Conservation (phyloP, 2,888 invertebrate genomes). For the Listrodromus nycthemerus region DNA sequence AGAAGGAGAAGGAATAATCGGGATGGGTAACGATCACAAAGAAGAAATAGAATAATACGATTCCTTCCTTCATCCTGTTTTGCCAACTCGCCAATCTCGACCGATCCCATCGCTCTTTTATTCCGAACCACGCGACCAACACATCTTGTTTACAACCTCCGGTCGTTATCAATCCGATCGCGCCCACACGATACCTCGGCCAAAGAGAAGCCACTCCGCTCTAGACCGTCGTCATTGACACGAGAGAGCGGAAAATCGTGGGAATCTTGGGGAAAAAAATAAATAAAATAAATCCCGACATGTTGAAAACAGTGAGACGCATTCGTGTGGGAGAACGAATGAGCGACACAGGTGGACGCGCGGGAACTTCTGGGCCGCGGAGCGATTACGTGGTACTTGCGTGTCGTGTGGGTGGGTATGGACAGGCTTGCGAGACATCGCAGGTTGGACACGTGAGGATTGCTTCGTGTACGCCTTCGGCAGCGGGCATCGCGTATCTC, state of each 20-base stretch:
- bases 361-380: conserved; percentile 24
- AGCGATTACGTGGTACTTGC: conserved; percentile 70
- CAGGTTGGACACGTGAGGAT: conserved; percentile 72
- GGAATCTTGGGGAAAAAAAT: conserved; percentile 33
- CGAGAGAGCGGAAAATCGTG: conserved; percentile 45
- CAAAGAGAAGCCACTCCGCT: conserved; percentile 25
- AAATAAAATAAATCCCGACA: not conserved
- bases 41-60: conserved; percentile 57
- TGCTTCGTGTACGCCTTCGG: conserved; percentile 62
- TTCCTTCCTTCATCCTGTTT: conserved; percentile 38
- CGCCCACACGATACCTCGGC: conserved; percentile 14
- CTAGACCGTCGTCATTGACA: not conserved
- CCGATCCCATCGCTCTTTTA: conserved; percentile 62
- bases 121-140: conserved; percentile 42
- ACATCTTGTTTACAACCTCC: conserved; percentile 59
- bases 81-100: conserved; percentile 54
- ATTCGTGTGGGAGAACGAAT: conserved; percentile 2
- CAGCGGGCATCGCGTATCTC: conserved; percentile 8
- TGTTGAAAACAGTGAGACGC: not conserved
- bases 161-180: conserved; percentile 39
- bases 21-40: conserved; percentile 35
- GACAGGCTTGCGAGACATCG: conserved; percentile 69
- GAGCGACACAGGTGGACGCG: not conserved
- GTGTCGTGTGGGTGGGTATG: conserved; percentile 59
- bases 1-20: conserved; percentile 57